phyloP scores from a whole-genome alignment of 2,888 invertebrate genomes.

The Leistus spinibarbis region DNA sequence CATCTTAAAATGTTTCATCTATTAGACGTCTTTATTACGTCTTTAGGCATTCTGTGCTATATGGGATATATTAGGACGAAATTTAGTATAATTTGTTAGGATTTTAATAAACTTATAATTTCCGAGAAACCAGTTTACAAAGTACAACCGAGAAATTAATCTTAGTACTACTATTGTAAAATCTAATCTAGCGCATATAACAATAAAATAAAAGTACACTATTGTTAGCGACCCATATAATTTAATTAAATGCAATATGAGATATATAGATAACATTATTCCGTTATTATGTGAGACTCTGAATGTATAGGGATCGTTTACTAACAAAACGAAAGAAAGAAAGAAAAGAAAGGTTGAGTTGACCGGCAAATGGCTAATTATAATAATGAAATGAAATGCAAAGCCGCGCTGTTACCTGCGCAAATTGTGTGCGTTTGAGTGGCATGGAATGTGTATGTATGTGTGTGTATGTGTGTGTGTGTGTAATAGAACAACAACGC shows the following conservation, averaged over 20 bases:
- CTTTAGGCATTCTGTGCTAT: no score
- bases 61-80: no score
- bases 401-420: constrained; percentile 7
- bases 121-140: no score
- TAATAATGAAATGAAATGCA: constrained; percentile 33
- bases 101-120: no score
- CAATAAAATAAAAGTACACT: neutral
- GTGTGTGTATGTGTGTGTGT: constrained; percentile 3
- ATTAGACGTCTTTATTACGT: no score
- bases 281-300: constrained; percentile 32
- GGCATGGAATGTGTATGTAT: constrained; percentile 6
- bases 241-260: neutral
- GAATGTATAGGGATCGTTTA: neutral
- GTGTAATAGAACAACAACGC: constrained; percentile 5
- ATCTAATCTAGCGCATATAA: neutral
- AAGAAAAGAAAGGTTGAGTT: neutral
- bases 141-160: no score
- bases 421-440: neutral
- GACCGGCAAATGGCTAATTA: constrained; percentile 7
- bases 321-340: neutral
- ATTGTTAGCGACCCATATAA: neutral
- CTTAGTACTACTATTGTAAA: no score
- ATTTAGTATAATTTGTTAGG: no score
- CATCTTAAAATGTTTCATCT: no score
- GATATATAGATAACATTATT: constrained; percentile 1